Evolutionary conservation across 1,140 invertebrate genomes (phyloP), one percentile per base, ranked within the genome.

Genomic region (Drosophila oshimai): DNA sequence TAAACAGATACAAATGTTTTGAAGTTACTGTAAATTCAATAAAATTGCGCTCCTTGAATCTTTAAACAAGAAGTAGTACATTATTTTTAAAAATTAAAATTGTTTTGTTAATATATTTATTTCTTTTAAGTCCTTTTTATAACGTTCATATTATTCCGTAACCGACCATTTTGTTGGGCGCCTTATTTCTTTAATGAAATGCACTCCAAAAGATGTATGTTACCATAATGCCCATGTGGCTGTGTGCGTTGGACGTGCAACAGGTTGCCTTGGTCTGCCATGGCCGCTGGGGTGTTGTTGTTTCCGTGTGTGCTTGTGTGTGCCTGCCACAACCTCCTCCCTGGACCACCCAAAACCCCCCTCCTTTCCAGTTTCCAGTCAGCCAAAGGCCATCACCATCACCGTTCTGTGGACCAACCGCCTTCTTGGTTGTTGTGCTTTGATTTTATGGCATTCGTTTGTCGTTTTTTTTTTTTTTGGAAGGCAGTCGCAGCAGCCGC

Each of bases 391-490:
- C 20, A 13, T 28, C 15, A n/a, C 36, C 20, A 13, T 28, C 15
- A 33, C 15, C 15, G 22, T 34, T 45, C 28, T 55, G 29, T 46
- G 37, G 20, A 53, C 26, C 62, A 45, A 12, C 71, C 75, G 75
- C 62, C 71, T 72, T 62, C 70, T 74, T 71, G 65, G 60, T 26
- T 37, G 10, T 37, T 37, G 60, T 67, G 74, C 71, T 74, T 86
- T 72, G 75, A 86, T 86, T 86, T 84, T 60, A 54, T 74, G 64
- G 64, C 74, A 65, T 72, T 84, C 58, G 80, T 60, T 84, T 79
- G 60, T 55, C 62, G 72, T 44, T 18, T 77, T 71, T 78, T 55
- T 58, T 68, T 44, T 18, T 77, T 71, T 78, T 36, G 42, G 36
- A 55, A 34, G 28, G 44, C 60, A 24, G 34, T 54, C 18, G n/a